Evolutionary conservation across 2,113 vertebrate species (phyloP), one percentile per base, ranked within the genome.

Genomic region (Cyprinodon tularosa): DNA sequence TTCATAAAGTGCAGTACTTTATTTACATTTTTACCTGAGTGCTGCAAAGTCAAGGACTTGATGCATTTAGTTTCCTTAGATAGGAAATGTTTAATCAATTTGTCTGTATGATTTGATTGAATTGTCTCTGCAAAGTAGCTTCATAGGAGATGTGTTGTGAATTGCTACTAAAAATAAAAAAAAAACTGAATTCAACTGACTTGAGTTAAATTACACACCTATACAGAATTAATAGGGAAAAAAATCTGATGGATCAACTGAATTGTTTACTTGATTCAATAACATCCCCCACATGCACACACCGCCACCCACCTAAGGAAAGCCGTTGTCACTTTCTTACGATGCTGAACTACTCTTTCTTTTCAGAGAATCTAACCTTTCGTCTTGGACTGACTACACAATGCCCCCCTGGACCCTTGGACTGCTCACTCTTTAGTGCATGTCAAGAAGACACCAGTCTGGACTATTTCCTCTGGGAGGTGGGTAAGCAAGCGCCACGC

Each of bases 371-470:
- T 90, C 88, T 92, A 92, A 93, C 91, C 92, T 91, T 92, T 93
- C 86, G 86, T 93, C 92, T 93, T 86, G 90, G 90, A 91, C 92
- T 93, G 91, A 92, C 93, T 93, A 90, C 91, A 93, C 92, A 91
- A 93, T 93, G 91, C 85, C 92, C 92, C 89, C 81, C 83, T 83
- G 90, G 91, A 90, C 91, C 90, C 83, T 95, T 95, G 96, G 96
- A 97, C 96, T 97, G 96, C 96, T 96, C 92, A 91, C 91, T 93
- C 91, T 92, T 93, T 93, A 93, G 92, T 97, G 97, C 95, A 92
- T 93, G 92, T 93, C 92, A 93, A 91, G 91, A 92, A 91, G 92
- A 92, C 92, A 93, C 91, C 91, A 91, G 91, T 93, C 92, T 93
- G 91, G 90, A 90, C 92, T 90, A 92, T 93, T 93, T 93, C 92